Evolutionary conservation across 2,113 vertebrate species (phyloP).

Genomic region (Aphyosemion australe): DNA sequence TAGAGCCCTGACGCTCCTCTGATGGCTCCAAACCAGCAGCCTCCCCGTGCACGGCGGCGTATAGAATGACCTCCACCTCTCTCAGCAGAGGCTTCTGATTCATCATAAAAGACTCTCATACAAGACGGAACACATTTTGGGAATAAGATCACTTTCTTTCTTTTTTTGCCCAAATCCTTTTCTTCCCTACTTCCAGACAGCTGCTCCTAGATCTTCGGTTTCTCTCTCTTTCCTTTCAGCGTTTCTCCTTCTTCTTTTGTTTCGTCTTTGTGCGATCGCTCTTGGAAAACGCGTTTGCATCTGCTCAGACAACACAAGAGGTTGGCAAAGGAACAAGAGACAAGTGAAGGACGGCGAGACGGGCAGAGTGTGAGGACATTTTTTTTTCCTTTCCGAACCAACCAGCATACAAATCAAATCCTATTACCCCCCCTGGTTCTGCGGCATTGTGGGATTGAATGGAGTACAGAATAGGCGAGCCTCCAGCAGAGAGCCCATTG

Average conservation of each 20-base stretch:
- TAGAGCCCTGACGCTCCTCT: conserved; percentile 55
- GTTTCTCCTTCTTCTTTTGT: conserved; percentile 4
- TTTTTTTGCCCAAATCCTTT: conserved; percentile 46
- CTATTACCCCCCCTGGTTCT: conserved; percentile 75
- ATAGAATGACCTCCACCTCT: conserved; percentile 48
- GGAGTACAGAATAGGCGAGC: conserved; percentile 66
- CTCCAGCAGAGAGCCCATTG: conserved; percentile 81
- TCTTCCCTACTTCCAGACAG: conserved; percentile 37
- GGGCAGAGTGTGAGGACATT: conserved; percentile 34
- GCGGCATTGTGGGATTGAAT: conserved; percentile 78
- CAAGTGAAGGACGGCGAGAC: conserved; percentile 38
- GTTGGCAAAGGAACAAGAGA: conserved; percentile 53
- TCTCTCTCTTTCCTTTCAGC: conserved; percentile 25
- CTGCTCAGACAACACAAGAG: conserved; percentile 62
- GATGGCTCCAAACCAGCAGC: conserved; percentile 41
- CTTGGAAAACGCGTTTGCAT: conserved; percentile 59
- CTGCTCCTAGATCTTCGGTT: conserved; percentile 34
- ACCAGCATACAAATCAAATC: conserved; percentile 82
- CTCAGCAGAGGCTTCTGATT: conserved; percentile 39
- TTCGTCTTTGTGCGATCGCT: conserved; percentile 36
- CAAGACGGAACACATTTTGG: conserved; percentile 59
- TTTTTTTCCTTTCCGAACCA: conserved; percentile 63
- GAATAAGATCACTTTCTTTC: conserved; percentile 33
- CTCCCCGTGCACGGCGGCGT: conserved; percentile 28
- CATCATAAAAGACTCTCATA: conserved; percentile 42